These are phyloP conservation scores for Pseudomugil tenellus DNA, from an alignment of 2,797 vertebrate genomes.

Conservation along the genomic window DNA sequence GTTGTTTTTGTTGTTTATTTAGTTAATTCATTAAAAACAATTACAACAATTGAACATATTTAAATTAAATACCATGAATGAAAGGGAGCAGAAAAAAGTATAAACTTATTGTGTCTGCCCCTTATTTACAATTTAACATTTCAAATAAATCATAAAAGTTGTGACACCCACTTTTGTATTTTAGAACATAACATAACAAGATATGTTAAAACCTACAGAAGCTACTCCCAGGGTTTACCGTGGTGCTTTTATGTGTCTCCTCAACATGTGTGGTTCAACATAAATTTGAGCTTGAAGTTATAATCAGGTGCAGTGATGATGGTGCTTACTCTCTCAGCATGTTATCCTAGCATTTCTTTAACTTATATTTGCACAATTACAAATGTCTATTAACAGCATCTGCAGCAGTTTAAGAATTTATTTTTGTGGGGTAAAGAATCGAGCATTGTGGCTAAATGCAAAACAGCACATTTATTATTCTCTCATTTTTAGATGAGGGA, in stretches of 20 bases:
- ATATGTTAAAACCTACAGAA: conserved; percentile 18
- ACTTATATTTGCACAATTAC: conserved; percentile 1
- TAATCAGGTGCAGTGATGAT: background rate
- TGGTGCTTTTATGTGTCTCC: conserved; percentile 6
- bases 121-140: no score
- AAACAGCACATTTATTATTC: background rate
- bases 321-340: background rate
- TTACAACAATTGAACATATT: no score
- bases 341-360: no score
- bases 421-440: background rate
- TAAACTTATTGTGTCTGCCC: no score
- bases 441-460: background rate
- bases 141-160: no score
- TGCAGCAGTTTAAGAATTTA: background rate
- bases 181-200: no score
- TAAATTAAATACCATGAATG: no score
- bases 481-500: background rate
- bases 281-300: background rate
- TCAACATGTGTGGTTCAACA: background rate
- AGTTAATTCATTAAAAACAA: no score
- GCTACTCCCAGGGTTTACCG: conserved; percentile 30
- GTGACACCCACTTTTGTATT: no score
- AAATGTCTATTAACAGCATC: conserved; percentile 1
- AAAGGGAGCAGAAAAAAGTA: no score
- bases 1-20: no score